Conservation (phyloP, 2,888 invertebrate species). For the Zootermopsis nevadensis region DNA sequence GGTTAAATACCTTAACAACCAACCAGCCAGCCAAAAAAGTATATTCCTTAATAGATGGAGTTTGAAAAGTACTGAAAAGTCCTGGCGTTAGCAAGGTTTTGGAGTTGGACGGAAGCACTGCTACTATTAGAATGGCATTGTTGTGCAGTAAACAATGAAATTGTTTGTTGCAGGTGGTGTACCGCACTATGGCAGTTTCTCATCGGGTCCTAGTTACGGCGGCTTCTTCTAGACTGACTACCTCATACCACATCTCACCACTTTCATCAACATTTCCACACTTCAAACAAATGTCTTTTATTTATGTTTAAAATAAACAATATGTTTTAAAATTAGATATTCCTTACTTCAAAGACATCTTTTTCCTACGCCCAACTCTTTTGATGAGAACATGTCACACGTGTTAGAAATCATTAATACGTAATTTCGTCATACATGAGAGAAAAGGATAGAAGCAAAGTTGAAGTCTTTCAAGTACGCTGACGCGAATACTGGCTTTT, state of each 20-base stretch:
- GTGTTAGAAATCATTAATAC: background rate
- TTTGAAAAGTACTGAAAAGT: too few relatives aligned
- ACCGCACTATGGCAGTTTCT: slow-evolving; percentile 23
- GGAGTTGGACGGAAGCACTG: too few relatives aligned
- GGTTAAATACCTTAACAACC: too few relatives aligned
- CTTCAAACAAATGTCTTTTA: background rate
- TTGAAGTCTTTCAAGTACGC: background rate
- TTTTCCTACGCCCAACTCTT: background rate
- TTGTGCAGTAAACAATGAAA: background rate
- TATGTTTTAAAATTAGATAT: background rate
- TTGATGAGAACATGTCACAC: background rate
- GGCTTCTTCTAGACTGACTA: slow-evolving; percentile 37
- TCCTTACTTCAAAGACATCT: background rate
- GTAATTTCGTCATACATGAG: background rate
- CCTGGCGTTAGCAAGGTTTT: too few relatives aligned
- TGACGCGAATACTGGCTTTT: background rate
- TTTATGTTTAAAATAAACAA: slow-evolving; percentile 35
- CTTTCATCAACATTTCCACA: slow-evolving; percentile 6
- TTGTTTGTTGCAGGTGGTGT: slow-evolving; percentile 15
- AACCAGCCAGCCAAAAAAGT: too few relatives aligned
- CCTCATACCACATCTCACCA: background rate
- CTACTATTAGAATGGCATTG: background rate
- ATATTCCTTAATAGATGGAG: too few relatives aligned
- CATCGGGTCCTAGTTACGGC: slow-evolving; percentile 41
- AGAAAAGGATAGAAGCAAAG: background rate